Percentiles rank a stretch among this genome's conserved stretches.
These are phyloP conservation scores for Zygogramma bicolorata DNA, from an alignment of 2,888 invertebrate genomes.

Conservation along the genomic window DNA sequence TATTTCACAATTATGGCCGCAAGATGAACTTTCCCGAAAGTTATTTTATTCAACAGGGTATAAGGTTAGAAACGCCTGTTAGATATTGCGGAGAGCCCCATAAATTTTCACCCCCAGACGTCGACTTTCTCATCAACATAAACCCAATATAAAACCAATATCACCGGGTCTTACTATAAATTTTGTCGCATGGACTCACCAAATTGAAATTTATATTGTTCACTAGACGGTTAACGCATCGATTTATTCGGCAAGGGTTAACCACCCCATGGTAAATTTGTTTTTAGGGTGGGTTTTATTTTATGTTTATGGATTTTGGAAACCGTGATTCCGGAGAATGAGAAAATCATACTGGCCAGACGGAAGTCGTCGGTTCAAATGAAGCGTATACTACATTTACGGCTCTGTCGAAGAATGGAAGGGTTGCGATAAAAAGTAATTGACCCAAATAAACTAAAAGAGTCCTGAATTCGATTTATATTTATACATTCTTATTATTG, in stretches of 20 bases:
- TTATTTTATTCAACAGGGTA: conserved; percentile 38
- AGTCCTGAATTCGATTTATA: no score
- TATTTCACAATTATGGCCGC: conserved; percentile 15
- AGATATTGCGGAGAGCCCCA: conserved; percentile 40
- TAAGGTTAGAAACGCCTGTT: conserved; percentile 33
- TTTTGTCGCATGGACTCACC: conserved; percentile 47
- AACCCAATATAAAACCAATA: conserved; percentile 58
- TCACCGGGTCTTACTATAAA: conserved; percentile 53
- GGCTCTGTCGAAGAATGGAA: no score
- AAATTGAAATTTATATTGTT: conserved; percentile 62
- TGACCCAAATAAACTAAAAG: no score
- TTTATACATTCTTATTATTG: no score
- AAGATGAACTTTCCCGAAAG: conserved; percentile 28
- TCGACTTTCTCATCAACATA: conserved; percentile 54
- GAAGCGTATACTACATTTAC: no score
- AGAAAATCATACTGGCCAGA: background rate
- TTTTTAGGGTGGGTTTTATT: conserved; percentile 25
- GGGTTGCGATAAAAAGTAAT: no score
- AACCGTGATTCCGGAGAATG: background rate
- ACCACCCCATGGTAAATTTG: conserved; percentile 29
- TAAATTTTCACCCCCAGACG: conserved; percentile 47
- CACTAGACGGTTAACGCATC: conserved; percentile 54
- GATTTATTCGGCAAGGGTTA: conserved; percentile 55
- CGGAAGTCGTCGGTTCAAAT: no score
- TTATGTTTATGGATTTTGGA: background rate